A percentile compares a stretch with the other conserved stretches of the same genome.
Conservation (phyloP, 30 jellyfish, hydroid and myxozoan genomes). For the Aurelia sp. region DNA sequence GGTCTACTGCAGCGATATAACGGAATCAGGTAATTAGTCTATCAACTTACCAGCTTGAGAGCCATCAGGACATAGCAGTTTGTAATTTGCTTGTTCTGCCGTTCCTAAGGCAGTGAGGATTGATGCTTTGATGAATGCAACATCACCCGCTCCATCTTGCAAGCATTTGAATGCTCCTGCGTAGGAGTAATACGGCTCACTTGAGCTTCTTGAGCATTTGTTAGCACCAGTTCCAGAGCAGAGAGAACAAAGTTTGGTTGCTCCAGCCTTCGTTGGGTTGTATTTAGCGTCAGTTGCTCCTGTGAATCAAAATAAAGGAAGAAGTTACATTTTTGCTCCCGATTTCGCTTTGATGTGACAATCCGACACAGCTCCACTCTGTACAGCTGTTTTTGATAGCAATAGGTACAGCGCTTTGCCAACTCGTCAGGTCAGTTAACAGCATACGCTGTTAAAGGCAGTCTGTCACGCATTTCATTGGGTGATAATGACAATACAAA, state of each 20-base stretch:
- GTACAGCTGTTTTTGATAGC: no score
- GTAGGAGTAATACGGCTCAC: slow-evolving; percentile 70
- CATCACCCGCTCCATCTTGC: slow-evolving; percentile 59
- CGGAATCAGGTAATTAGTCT: neutral
- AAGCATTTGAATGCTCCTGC: slow-evolving; percentile 70
- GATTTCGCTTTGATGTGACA: neutral
- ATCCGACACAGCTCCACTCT: slow-evolving; percentile 6
- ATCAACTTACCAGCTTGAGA: slow-evolving; percentile 7
- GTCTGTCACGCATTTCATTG: no score
- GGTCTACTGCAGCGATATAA: neutral
- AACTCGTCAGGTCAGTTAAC: no score
- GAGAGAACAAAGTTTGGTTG: slow-evolving; percentile 30
- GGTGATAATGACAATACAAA: no score
- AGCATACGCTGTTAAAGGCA: no score
- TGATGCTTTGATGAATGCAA: slow-evolving; percentile 53
- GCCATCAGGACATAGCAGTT: slow-evolving; percentile 19
- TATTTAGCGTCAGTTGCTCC: slow-evolving; percentile 41
- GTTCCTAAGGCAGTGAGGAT: neutral
- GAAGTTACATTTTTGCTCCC: no score
- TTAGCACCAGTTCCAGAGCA: slow-evolving; percentile 44
- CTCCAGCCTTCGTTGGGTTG: slow-evolving; percentile 43
- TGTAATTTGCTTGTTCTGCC: slow-evolving; percentile 24
- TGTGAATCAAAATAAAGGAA: neutral
- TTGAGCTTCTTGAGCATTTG: slow-evolving; percentile 44
- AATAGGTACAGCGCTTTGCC: no score